phyloP scores from a whole-genome alignment of 2,797 vertebrate species.

The Sitta carolinensis region DNA sequence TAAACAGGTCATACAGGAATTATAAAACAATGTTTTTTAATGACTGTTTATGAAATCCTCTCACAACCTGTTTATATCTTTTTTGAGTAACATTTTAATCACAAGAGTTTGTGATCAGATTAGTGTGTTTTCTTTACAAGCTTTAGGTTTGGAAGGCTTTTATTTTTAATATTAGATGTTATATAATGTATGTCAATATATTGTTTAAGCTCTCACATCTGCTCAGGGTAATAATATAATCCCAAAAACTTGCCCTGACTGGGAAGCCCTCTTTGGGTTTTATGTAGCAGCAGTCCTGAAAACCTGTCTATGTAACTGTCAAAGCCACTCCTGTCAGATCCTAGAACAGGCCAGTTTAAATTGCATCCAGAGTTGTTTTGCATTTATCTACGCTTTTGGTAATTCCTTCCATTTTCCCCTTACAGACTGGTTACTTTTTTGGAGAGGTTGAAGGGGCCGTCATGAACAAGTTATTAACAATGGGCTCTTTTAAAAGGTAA shows the following conservation, averaged over 20 bases:
- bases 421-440: conserved; percentile 93
- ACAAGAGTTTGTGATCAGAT: conserved; percentile 62
- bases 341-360: background rate
- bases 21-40: conserved; percentile 69
- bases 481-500: conserved; percentile 98
- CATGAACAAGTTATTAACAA: conserved; percentile 93
- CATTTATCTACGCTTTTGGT: background rate
- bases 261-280: conserved; percentile 8
- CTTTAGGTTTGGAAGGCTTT: conserved; percentile 29
- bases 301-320: conserved; percentile 27
- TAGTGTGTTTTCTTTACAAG: conserved; percentile 40
- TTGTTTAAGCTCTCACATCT: conserved; percentile 39
- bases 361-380: background rate
- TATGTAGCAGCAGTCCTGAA: conserved; percentile 11
- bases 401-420: conserved; percentile 46
- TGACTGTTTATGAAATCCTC: conserved; percentile 66
- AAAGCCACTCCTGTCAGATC: background rate
- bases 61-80: conserved; percentile 56
- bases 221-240: conserved; percentile 19
- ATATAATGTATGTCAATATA: conserved; percentile 13
- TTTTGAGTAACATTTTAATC: conserved; percentile 69
- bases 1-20: conserved; percentile 72
- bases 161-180: conserved; percentile 35
- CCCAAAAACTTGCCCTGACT: background rate
- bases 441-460: conserved; percentile 94